Conservation (phyloP, 2,113 vertebrate species). For the Xenotilapia leptura region DNA sequence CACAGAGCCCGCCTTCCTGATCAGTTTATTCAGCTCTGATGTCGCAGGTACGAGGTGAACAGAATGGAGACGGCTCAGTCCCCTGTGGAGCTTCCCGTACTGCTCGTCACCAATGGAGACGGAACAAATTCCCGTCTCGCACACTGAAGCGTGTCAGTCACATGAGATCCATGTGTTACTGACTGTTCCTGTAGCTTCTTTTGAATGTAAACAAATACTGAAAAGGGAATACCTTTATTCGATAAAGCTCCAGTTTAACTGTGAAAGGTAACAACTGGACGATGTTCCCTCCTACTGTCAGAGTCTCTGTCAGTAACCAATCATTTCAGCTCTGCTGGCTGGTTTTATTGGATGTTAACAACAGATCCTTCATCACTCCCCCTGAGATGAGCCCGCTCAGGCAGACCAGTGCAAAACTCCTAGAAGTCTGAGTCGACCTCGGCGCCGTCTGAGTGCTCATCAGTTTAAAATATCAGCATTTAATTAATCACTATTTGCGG, state of each 20-base stretch:
- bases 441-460: fast-evolving
- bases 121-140: neutral
- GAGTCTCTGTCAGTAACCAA: neutral
- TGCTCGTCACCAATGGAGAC: fast-evolving
- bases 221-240: fast-evolving
- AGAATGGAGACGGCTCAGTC: neutral
- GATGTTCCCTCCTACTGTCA: neutral
- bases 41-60: neutral
- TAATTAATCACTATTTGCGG: fast-evolving
- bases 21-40: neutral
- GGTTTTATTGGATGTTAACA: neutral
- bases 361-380: neutral
- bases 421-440: neutral
- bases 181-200: neutral
- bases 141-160: neutral
- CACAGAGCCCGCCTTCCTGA: neutral
- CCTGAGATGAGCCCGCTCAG: neutral
- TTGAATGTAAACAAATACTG: neutral
- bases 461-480: neutral
- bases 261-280: neutral
- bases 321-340: neutral
- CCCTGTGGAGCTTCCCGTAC: neutral
- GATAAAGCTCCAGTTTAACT: neutral
- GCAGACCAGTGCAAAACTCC: neutral
- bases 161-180: neutral